Evolutionary conservation across 2,888 invertebrate genomes (phyloP).

Genomic region (Trichacis sp.): DNA sequence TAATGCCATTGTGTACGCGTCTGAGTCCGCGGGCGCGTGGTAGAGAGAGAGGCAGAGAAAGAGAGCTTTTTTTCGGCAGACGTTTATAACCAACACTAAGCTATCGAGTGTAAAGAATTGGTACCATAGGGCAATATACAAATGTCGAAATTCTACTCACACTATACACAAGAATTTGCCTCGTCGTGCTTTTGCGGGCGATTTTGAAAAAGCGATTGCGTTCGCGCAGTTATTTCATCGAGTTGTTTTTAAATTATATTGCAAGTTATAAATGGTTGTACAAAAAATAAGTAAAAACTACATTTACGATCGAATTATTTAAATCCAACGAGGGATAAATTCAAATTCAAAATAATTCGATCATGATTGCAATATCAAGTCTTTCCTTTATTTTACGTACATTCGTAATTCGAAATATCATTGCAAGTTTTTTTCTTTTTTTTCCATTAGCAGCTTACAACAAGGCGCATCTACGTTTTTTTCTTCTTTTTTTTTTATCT

Average conservation of each 20-base stretch:
- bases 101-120: constrained; percentile 8
- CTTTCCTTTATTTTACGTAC: constrained; percentile 7
- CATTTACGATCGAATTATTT: background rate
- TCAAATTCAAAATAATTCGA: background rate
- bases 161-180: constrained; percentile 11
- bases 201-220: background rate
- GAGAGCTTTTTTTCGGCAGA: background rate
- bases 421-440: background rate
- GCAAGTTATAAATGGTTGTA: constrained; percentile 9
- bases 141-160: constrained; percentile 9
- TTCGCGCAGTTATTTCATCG: background rate
- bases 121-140: constrained; percentile 6
- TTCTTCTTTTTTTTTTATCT: too few species aligned
- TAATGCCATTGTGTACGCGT: background rate
- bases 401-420: background rate
- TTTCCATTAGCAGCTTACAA: constrained; percentile 5
- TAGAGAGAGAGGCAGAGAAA: constrained; percentile 13
- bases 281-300: constrained; percentile 11
- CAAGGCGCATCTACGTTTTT: constrained; percentile 10
- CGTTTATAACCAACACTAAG: constrained; percentile 6
- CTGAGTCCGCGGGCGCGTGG: background rate
- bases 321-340: too few species aligned
- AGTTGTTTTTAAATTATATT: background rate
- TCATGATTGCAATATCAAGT: constrained; percentile 8
- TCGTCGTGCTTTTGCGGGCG: constrained; percentile 2